Percentiles rank a stretch among this genome's conserved stretches.
Evolutionary conservation across 2,888 invertebrate species (phyloP).

Genomic region (Drosophila prostipennis): DNA sequence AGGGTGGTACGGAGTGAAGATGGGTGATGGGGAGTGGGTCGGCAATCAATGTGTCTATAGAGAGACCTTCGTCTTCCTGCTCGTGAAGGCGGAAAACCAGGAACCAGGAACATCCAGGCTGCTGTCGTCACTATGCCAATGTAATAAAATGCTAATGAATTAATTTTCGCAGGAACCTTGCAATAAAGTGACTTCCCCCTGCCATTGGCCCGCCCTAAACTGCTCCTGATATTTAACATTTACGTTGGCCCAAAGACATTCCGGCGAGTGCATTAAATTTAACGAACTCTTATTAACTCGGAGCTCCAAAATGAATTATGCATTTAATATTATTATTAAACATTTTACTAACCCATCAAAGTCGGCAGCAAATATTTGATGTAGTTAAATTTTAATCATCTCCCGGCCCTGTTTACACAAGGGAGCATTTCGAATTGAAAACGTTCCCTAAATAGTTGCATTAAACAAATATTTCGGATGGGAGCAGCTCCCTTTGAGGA

Average conservation of each 20-base stretch:
- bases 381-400: constrained; percentile 44
- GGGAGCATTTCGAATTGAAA: constrained; percentile 36
- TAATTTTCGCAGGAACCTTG: constrained; percentile 69
- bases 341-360: constrained; percentile 37
- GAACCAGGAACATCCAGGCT: constrained; percentile 3
- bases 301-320: constrained; percentile 52
- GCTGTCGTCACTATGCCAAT: constrained; percentile 46
- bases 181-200: constrained; percentile 46
- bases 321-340: constrained; percentile 54
- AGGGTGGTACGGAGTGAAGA: not conserved
- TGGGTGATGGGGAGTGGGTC: not conserved
- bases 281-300: constrained; percentile 61
- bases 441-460: constrained; percentile 49
- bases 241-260: constrained; percentile 38
- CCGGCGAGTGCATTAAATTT: constrained; percentile 52
- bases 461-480: constrained; percentile 39
- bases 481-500: constrained; percentile 7
- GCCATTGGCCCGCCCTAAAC: not conserved
- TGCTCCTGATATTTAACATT: constrained; percentile 24
- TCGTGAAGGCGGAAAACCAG: not conserved
- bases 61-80: constrained; percentile 24
- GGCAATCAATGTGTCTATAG: constrained; percentile 9
- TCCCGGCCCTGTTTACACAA: constrained; percentile 12
- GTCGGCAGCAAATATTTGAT: constrained; percentile 46
- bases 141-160: constrained; percentile 78